Evolutionary conservation across 2,888 invertebrate genomes (phyloP).

Genomic region (Tubulanus polymorphus): DNA sequence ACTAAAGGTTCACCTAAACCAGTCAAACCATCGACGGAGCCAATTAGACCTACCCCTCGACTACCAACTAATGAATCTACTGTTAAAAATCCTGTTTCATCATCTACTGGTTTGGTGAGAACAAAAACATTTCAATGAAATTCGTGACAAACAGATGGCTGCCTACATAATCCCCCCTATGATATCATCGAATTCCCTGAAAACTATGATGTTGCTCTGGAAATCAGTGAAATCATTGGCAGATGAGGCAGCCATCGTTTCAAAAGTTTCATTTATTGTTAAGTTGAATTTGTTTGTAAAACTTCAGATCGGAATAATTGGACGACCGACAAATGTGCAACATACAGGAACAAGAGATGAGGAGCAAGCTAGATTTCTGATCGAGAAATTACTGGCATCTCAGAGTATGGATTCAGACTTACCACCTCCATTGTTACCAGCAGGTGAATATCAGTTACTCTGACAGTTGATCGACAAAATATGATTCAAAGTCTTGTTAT

Average conservation of each 20-base stretch:
- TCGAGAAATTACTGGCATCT: slow-evolving; percentile 35
- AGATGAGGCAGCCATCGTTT: no score
- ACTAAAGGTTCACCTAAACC: background rate
- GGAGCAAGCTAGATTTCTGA: slow-evolving; percentile 46
- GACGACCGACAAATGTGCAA: slow-evolving; percentile 46
- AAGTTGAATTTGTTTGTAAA: background rate
- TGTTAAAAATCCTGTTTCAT: no score
- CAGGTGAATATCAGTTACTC: no score
- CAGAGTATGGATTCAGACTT: slow-evolving; percentile 21
- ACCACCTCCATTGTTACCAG: slow-evolving; percentile 28
- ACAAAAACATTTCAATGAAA: no score
- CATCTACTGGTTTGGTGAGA: no score
- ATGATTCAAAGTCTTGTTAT: no score
- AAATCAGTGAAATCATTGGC: background rate
- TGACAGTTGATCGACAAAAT: no score
- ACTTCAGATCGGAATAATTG: slow-evolving; percentile 34
- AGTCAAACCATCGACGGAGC: background rate
- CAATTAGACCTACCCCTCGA: background rate
- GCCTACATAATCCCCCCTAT: no score
- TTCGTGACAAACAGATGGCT: no score
- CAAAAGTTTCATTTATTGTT: no score
- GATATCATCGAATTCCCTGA: no score
- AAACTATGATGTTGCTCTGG: background rate
- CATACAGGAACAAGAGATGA: slow-evolving; percentile 40
- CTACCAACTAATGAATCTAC: no score